A percentile compares a stretch with the other conserved stretches of the same genome.
phyloP scores from a whole-genome alignment of 2,113 vertebrate species.

The Puntigrus tetrazona region DNA sequence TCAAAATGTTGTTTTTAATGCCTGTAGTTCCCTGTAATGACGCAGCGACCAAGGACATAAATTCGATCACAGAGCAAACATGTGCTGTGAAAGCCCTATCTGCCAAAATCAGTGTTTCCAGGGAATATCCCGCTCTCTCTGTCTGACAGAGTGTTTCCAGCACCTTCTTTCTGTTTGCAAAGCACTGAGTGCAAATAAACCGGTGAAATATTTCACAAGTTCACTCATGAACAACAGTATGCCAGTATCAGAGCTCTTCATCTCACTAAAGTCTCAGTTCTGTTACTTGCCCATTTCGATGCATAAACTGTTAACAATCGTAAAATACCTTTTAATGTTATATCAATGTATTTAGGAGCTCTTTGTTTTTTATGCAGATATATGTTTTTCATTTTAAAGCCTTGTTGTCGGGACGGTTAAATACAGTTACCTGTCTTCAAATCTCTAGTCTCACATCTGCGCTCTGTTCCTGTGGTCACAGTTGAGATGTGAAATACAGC shows the following conservation, averaged over 20 bases:
- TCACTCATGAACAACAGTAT: neutral
- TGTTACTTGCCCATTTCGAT: neutral
- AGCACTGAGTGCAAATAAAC: constrained; percentile 14
- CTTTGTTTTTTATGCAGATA: neutral
- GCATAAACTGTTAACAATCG: too few species aligned
- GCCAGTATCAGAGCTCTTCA: neutral
- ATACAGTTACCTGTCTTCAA: constrained; percentile 61
- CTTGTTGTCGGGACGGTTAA: constrained; percentile 52
- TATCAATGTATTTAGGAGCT: too few species aligned
- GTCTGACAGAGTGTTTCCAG: neutral
- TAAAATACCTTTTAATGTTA: too few species aligned
- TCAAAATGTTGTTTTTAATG: neutral
- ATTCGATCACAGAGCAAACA: constrained; percentile 2
- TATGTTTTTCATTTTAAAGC: constrained; percentile 43
- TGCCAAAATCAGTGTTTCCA: constrained; percentile 29
- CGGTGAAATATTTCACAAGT: constrained; percentile 13
- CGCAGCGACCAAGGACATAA: constrained; percentile 1
- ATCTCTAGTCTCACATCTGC: constrained; percentile 55
- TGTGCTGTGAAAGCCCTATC: constrained; percentile 7
- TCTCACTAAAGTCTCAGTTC: neutral
- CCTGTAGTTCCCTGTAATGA: neutral
- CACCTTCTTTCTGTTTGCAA: constrained; percentile 3
- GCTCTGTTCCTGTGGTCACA: constrained; percentile 17
- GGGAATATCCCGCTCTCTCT: neutral
- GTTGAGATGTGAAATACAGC: constrained; percentile 26